Conservation (phyloP, 2,797 vertebrate genomes). For the Aeoliscus strigatus region DNA sequence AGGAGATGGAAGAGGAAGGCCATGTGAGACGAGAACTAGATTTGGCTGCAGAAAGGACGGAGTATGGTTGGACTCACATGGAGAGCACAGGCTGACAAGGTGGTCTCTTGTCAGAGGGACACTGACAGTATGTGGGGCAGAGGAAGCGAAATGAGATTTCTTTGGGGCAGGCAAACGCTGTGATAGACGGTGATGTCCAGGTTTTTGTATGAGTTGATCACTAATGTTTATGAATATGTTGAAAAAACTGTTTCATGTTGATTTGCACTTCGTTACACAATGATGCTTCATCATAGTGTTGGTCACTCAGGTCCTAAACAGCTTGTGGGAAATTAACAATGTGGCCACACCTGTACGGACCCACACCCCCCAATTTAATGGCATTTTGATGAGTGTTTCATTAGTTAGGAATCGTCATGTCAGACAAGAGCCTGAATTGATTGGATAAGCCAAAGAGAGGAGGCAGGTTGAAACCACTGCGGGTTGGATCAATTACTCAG, state of each 20-base stretch:
- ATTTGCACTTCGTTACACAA: too few species aligned
- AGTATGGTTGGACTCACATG: constrained; percentile 61
- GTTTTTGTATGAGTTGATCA: too few species aligned
- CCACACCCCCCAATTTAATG: constrained; percentile 68
- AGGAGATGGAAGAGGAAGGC: constrained; percentile 59
- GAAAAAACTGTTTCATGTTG: too few species aligned
- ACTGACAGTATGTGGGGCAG: constrained; percentile 35
- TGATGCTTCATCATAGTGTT: constrained; percentile 21
- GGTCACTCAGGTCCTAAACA: constrained; percentile 65
- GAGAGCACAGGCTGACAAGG: constrained; percentile 55
- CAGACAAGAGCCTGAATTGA: constrained; percentile 68
- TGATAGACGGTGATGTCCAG: constrained; percentile 34
- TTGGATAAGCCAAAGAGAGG: constrained; percentile 62
- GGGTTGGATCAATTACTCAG: constrained; percentile 64
- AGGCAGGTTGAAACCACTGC: constrained; percentile 51
- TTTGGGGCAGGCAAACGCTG: constrained; percentile 35
- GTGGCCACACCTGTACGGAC: constrained; percentile 22
- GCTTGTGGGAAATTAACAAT: constrained; percentile 25
- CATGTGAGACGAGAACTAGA: constrained; percentile 51
- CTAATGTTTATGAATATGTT: too few species aligned
- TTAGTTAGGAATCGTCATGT: constrained; percentile 79
- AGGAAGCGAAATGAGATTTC: constrained; percentile 53
- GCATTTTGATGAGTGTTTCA: constrained; percentile 79
- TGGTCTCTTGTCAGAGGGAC: constrained; percentile 59
- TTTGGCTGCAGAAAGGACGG: constrained; percentile 56